phyloP scores from a whole-genome alignment of 2,797 vertebrate genomes.

The Scyliorhinus canicula region DNA sequence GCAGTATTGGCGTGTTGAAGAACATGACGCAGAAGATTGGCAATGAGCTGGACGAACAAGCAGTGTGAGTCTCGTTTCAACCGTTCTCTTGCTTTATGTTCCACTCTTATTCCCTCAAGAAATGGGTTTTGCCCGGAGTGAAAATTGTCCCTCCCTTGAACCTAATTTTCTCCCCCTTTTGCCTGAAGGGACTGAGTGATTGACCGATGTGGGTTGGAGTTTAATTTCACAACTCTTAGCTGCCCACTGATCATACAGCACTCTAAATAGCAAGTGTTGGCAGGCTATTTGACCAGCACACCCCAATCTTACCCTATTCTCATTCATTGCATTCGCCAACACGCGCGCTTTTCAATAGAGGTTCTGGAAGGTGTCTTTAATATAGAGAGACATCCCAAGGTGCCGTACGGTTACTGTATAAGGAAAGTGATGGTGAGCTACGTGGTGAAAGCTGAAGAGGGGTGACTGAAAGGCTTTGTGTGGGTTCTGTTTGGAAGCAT shows the following conservation, averaged over 20 bases:
- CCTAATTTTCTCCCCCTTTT: not conserved
- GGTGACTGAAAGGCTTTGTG: not conserved
- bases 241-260: not conserved
- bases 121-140: not conserved
- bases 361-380: not conserved
- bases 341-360: not conserved
- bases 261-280: not conserved
- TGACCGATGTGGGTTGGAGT: not conserved
- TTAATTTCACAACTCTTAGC: not conserved
- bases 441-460: not conserved
- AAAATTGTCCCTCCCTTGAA: not conserved
- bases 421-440: no score
- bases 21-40: slow-evolving; percentile 98
- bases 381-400: not conserved
- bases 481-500: not conserved
- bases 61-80: slow-evolving; percentile 71
- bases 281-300: not conserved
- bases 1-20: slow-evolving; percentile 93
- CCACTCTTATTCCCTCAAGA: not conserved
- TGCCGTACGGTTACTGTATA: not conserved
- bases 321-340: not conserved
- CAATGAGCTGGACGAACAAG: slow-evolving; percentile 90
- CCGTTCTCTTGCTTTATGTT: not conserved
- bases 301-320: not conserved
- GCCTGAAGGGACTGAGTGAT: not conserved